These are phyloP conservation scores for Apis florea DNA, from an alignment of 1,140 invertebrate genomes.

Conservation along the genomic window DNA sequence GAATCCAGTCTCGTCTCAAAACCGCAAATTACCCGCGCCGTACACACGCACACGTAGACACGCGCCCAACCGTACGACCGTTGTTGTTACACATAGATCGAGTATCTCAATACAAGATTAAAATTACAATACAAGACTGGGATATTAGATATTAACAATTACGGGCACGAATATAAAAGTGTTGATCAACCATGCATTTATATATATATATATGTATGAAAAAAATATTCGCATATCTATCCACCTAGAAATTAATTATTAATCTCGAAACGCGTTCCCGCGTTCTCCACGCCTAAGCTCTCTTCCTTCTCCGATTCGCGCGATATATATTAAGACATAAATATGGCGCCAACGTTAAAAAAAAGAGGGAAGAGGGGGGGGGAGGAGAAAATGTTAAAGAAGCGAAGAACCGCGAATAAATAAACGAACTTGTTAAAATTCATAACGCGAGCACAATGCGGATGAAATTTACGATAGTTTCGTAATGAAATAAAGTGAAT, in stretches of 20 bases:
- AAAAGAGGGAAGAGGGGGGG: too few species aligned
- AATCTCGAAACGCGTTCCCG: background rate
- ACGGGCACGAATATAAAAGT: conserved; percentile 47
- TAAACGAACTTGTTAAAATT: background rate
- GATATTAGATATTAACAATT: conserved; percentile 59
- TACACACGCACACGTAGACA: conserved; percentile 10
- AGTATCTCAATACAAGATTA: conserved; percentile 31
- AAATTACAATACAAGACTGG: background rate
- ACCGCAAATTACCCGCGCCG: conserved; percentile 32
- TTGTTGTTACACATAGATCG: conserved; percentile 11
- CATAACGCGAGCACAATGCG: background rate
- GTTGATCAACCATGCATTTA: background rate
- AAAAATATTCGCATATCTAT: background rate
- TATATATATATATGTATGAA: too few species aligned
- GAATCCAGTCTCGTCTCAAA: conserved; percentile 52
- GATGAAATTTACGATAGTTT: background rate
- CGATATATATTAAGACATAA: background rate
- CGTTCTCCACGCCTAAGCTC: too few species aligned
- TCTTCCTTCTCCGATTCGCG: background rate
- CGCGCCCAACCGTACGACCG: conserved; percentile 9
- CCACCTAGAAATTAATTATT: conserved; percentile 18
- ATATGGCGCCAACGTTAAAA: background rate
- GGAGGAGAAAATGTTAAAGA: background rate
- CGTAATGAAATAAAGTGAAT: background rate
- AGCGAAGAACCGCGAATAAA: background rate